Evolutionary conservation across 1,140 invertebrate species (phyloP), one percentile per base, ranked within the genome.

Genomic region (Cherax quadricarinatus): DNA sequence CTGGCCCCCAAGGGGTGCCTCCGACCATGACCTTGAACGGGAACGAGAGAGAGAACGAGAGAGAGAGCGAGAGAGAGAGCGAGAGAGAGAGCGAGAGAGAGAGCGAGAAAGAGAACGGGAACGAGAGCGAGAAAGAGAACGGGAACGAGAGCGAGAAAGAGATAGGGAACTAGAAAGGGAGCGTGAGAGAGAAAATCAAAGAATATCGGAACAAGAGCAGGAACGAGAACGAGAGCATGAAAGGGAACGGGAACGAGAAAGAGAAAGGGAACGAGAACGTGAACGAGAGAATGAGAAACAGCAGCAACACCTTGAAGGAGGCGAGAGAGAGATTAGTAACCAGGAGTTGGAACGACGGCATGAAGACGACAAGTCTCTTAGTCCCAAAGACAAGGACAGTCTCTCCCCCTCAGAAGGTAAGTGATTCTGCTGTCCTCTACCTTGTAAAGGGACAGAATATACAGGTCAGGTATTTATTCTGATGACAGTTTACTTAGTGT

Each of bases 311-410:
- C 86, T 86, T 16, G 70, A 86, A 7, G 75, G 60, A 24, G 60
- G 83, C 80, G 83, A 89, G 7, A 89, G 86, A 57, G 80, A 92
- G 48, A 60, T 21, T 4, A 30, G 24, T 24, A 21, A 78, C 18
- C 81, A 80, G 18, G 88, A 93, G 4, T 79, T 66, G 4, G 93
- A 93, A 57, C 70, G 88, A 51, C 82, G 82, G 16, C 89, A 93
- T 4, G 93, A 94, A 18, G 92, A 93, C 16, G 92, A 94, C 81
- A 93, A 88, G n/a, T 93, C 91, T 49, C 88, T 89, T 70, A 94
- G 93, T 86, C 88, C 93, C 9, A 84, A 86, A 53, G 92, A 94
- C 57, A 94, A 88, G 91, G 93, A 87, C 83, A 24, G 87, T 53
- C 51, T 86, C 80, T 41, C 91, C 86, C 53, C 92, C 89, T 83